Conservation (phyloP, 2,797 vertebrate species). For the Steatocranus sp. region DNA sequence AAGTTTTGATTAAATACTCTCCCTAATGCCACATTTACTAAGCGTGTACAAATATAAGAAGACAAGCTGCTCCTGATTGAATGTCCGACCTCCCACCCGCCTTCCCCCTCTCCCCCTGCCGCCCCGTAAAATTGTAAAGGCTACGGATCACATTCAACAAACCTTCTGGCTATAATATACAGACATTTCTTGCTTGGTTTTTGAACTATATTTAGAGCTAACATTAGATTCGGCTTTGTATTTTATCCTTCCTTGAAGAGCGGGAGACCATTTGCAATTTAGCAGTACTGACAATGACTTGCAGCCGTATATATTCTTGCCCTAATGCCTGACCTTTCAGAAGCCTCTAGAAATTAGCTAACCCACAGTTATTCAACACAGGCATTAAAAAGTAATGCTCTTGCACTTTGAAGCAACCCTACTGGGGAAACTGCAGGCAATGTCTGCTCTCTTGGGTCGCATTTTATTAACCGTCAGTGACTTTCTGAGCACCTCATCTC, state of each 20-base stretch:
- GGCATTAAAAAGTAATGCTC: slow-evolving; percentile 60
- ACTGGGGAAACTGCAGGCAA: slow-evolving; percentile 29
- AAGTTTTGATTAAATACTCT: not conserved
- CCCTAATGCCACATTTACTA: not conserved
- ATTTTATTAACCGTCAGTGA: slow-evolving; percentile 52
- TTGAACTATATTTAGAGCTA: slow-evolving; percentile 14
- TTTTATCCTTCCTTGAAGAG: not conserved
- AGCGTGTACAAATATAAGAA: not conserved
- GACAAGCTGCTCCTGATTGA: slow-evolving; percentile 4
- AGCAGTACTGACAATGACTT: slow-evolving; percentile 41
- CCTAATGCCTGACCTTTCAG: slow-evolving; percentile 59
- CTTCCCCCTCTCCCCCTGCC: not conserved
- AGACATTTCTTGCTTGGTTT: slow-evolving; percentile 13
- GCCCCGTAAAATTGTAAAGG: not conserved
- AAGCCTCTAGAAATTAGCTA: slow-evolving; percentile 54
- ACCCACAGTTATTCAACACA: slow-evolving; percentile 50
- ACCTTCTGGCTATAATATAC: not conserved
- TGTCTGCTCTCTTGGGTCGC: slow-evolving; percentile 20
- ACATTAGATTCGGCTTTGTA: not conserved
- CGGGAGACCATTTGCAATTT: slow-evolving; percentile 21
- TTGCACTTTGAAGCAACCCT: slow-evolving; percentile 27
- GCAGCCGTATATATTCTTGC: slow-evolving; percentile 22
- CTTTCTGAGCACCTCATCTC: slow-evolving; percentile 39
- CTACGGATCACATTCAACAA: slow-evolving; percentile 24
- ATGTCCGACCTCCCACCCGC: not conserved